phyloP scores from a whole-genome alignment of 30 jellyfish, hydroid and myxozoan genomes.

The Euphysa ruthae region DNA sequence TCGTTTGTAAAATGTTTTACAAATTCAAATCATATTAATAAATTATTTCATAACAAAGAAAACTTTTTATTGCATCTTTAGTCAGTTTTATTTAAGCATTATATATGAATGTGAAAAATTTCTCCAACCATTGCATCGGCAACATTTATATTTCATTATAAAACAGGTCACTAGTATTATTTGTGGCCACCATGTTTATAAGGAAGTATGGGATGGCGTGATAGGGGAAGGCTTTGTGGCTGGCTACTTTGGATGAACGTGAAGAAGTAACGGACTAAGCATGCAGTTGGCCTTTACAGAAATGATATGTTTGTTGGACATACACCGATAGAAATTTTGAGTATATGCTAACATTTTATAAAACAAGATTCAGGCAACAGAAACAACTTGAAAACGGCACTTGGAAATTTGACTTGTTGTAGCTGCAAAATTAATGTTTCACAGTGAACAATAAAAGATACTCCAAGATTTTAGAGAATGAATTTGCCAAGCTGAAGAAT shows the following conservation, averaged over 20 bases:
- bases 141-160: too few species aligned
- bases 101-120: too few species aligned
- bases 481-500: too few species aligned
- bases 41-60: too few species aligned
- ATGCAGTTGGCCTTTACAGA: slow-evolving; percentile 35
- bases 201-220: slow-evolving; percentile 23
- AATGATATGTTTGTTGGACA: slow-evolving; percentile 32
- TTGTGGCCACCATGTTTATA: slow-evolving; percentile 28
- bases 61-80: too few species aligned
- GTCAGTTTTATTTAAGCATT: too few species aligned
- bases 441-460: slow-evolving; percentile 21
- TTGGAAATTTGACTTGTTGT: slow-evolving; percentile 30
- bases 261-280: slow-evolving; percentile 23
- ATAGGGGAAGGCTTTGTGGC: slow-evolving; percentile 33
- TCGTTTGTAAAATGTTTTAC: too few species aligned
- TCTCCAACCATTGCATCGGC: too few species aligned
- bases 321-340: slow-evolving; percentile 16
- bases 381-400: slow-evolving; percentile 31
- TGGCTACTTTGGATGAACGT: slow-evolving; percentile 39
- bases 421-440: slow-evolving; percentile 25
- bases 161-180: slow-evolving; percentile 21
- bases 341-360: slow-evolving; percentile 22
- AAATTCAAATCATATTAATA: too few species aligned
- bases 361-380: slow-evolving; percentile 26
- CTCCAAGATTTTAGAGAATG: slow-evolving; percentile 33